phyloP scores from a whole-genome alignment of 2,797 vertebrate genomes.

The Peromyscus attwateri region DNA sequence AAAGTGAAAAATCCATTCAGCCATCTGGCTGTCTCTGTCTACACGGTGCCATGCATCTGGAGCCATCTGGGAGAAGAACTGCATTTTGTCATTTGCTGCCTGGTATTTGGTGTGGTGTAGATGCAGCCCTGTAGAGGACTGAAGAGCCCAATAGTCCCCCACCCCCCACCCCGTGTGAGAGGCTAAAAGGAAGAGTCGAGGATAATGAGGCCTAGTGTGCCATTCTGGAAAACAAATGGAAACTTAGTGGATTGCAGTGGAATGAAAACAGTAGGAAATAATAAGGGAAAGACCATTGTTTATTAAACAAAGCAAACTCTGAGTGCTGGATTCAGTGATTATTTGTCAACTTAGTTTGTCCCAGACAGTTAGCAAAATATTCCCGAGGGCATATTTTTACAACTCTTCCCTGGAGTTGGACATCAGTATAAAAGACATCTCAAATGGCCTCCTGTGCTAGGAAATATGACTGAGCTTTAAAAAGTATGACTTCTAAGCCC shows the following conservation, averaged over 20 bases:
- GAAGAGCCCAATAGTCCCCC: not conserved
- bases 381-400: conserved; percentile 63
- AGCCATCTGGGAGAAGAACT: conserved; percentile 81
- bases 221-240: conserved; percentile 55
- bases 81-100: conserved; percentile 79
- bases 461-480: conserved; percentile 63
- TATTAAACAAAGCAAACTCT: conserved; percentile 77
- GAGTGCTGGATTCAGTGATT: conserved; percentile 64
- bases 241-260: conserved; percentile 49
- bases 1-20: conserved; percentile 84
- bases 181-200: not conserved
- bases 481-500: conserved; percentile 28
- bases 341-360: conserved; percentile 72
- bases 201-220: not conserved
- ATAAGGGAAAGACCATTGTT: conserved; percentile 62
- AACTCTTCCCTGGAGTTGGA: conserved; percentile 56
- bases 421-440: conserved; percentile 70
- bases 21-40: conserved; percentile 84
- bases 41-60: conserved; percentile 84
- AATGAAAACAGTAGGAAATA: conserved; percentile 61
- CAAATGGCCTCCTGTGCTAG: conserved; percentile 15
- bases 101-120: conserved; percentile 76
- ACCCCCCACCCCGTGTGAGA: not conserved
- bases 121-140: conserved; percentile 55
- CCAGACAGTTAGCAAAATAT: conserved; percentile 67